phyloP scores from a whole-genome alignment of 2,888 invertebrate genomes.

The Phania funesta region DNA sequence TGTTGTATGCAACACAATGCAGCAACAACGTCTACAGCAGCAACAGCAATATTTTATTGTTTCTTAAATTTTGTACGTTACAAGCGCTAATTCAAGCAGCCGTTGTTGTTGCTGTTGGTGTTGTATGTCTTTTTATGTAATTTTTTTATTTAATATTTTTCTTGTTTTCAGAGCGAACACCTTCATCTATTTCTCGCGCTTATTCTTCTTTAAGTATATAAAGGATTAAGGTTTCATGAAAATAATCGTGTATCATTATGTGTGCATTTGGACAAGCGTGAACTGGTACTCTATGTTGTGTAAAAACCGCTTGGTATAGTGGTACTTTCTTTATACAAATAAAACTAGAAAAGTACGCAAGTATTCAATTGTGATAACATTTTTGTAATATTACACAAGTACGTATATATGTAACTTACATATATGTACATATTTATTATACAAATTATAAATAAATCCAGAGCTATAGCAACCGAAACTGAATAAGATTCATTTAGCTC shows the following conservation, averaged over 20 bases:
- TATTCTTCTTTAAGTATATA: slow-evolving; percentile 50
- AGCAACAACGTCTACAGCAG: neutral
- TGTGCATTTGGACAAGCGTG: neutral
- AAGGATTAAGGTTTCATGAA: slow-evolving; percentile 60
- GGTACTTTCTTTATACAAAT: no score
- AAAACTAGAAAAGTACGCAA: neutral
- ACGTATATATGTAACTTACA: no score
- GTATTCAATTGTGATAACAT: no score
- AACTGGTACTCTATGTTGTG: neutral
- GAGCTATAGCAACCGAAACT: no score
- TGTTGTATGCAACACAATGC: slow-evolving; percentile 9
- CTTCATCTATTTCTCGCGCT: slow-evolving; percentile 56
- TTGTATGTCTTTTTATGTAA: slow-evolving; percentile 30
- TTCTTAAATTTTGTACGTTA: slow-evolving; percentile 31
- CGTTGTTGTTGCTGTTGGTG: slow-evolving; percentile 1
- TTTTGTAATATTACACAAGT: no score
- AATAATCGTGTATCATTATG: slow-evolving; percentile 32
- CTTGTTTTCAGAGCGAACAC: slow-evolving; percentile 51
- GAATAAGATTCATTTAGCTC: no score
- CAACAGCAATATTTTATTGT: slow-evolving; percentile 19
- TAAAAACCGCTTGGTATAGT: neutral
- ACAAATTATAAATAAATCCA: no score
- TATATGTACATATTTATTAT: no score
- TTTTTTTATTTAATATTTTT: slow-evolving; percentile 11
- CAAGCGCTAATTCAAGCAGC: slow-evolving; percentile 62